Conservation (phyloP, 2,888 invertebrate species). For the Peribatodes rhomboidaria region DNA sequence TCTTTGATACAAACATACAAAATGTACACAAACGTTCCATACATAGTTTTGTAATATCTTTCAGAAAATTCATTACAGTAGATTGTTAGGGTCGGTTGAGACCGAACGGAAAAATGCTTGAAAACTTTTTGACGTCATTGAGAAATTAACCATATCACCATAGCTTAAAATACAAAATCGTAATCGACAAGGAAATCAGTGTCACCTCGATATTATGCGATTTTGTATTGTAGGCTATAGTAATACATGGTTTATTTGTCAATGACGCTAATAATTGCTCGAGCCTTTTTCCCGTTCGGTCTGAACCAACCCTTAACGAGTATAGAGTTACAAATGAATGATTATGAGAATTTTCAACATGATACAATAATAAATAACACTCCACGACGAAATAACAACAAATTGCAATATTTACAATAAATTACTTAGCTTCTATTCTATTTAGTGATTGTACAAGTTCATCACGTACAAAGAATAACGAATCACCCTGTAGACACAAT, state of each 20-base stretch:
- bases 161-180: too few species aligned
- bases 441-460: slow-evolving; percentile 32
- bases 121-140: too few species aligned
- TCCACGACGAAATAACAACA: slow-evolving; percentile 63
- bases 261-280: too few species aligned
- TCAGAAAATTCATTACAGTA: slow-evolving; percentile 3
- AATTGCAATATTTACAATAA: slow-evolving; percentile 55
- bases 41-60: background rate
- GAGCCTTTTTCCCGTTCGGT: too few species aligned
- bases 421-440: slow-evolving; percentile 70
- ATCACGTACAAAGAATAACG: slow-evolving; percentile 7
- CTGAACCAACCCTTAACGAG: too few species aligned
- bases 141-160: too few species aligned
- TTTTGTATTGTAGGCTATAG: too few species aligned
- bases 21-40: slow-evolving; percentile 33
- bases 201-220: too few species aligned
- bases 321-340: slow-evolving; percentile 30
- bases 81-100: too few species aligned
- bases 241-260: too few species aligned
- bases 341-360: slow-evolving; percentile 54
- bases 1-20: slow-evolving; percentile 45
- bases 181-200: too few species aligned
- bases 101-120: too few species aligned
- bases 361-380: slow-evolving; percentile 70
- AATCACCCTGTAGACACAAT: background rate